Conservation (phyloP, 2,888 invertebrate species). For the Caenorhabditis parvicauda region DNA sequence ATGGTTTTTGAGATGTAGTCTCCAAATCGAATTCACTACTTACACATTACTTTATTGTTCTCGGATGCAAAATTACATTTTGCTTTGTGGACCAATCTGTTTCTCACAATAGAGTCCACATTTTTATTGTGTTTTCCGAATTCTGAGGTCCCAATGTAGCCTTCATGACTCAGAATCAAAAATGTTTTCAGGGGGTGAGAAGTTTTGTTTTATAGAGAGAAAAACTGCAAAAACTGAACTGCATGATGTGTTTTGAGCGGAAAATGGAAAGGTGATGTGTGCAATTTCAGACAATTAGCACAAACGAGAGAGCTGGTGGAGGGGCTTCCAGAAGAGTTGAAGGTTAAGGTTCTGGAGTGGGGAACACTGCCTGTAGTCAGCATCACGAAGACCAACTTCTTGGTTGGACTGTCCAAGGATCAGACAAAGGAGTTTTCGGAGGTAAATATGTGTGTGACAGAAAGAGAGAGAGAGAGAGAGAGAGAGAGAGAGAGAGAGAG, state of each 20-base stretch:
- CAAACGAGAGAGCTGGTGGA: constrained; percentile 25
- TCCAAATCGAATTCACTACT: too few species aligned
- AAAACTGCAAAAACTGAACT: neutral
- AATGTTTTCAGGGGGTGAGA: neutral
- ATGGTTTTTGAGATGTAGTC: too few species aligned
- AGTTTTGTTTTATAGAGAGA: neutral
- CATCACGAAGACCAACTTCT: constrained; percentile 10
- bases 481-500: too few species aligned
- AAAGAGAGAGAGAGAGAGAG: too few species aligned
- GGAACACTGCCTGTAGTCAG: constrained; percentile 4
- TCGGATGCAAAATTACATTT: too few species aligned
- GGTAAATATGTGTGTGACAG: constrained; percentile 7
- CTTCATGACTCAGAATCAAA: too few species aligned
- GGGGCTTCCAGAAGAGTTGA: constrained; percentile 22
- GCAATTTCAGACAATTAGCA: constrained; percentile 23
- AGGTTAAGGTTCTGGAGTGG: constrained; percentile 23
- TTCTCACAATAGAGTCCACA: too few species aligned
- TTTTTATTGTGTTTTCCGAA: too few species aligned
- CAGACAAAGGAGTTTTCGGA: constrained; percentile 13
- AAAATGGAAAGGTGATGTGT: neutral
- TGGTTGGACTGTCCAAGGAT: constrained; percentile 19
- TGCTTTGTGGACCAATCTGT: too few species aligned
- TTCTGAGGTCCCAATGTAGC: too few species aligned
- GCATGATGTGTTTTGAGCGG: neutral
- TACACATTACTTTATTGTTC: too few species aligned